Evolutionary conservation across 2,888 invertebrate species (phyloP).

Genomic region (Micropterix aruncella): DNA sequence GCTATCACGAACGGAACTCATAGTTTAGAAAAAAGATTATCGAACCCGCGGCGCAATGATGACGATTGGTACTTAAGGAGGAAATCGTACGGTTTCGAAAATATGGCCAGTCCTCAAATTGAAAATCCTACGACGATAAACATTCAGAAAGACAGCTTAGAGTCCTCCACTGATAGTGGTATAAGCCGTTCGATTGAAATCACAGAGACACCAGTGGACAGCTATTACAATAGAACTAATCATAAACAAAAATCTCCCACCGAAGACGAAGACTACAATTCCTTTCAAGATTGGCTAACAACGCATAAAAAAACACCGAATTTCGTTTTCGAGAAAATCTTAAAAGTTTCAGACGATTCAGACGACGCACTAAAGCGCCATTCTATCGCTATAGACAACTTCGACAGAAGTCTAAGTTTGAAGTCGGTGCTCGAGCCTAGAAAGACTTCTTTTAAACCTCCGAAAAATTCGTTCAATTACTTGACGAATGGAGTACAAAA

Average conservation of each 20-base stretch:
- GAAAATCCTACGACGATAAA: slow-evolving; percentile 7
- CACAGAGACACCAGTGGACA: slow-evolving; percentile 23
- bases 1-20: slow-evolving; percentile 20
- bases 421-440: not conserved
- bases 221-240: slow-evolving; percentile 3
- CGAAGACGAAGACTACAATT: not conserved
- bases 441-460: not conserved
- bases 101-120: slow-evolving; percentile 21
- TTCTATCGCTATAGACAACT: not conserved
- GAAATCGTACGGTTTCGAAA: slow-evolving; percentile 66
- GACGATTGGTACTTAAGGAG: slow-evolving; percentile 50
- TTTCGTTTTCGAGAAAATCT: not conserved
- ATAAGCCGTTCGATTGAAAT: slow-evolving; percentile 59
- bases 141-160: slow-evolving; percentile 15
- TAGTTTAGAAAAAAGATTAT: slow-evolving; percentile 28
- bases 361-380: not conserved
- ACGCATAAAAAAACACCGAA: not conserved
- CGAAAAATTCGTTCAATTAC: not conserved
- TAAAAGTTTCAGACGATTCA: not conserved
- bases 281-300: not conserved
- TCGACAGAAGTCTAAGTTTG: not conserved
- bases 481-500: slow-evolving; percentile 15
- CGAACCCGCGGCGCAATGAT: slow-evolving; percentile 14
- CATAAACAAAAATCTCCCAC: not conserved
- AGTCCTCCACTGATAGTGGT: slow-evolving; percentile 68